Base-by-base conservation (phyloP, 2,888 invertebrate species). In the Terebella lapidaria region DNA sequence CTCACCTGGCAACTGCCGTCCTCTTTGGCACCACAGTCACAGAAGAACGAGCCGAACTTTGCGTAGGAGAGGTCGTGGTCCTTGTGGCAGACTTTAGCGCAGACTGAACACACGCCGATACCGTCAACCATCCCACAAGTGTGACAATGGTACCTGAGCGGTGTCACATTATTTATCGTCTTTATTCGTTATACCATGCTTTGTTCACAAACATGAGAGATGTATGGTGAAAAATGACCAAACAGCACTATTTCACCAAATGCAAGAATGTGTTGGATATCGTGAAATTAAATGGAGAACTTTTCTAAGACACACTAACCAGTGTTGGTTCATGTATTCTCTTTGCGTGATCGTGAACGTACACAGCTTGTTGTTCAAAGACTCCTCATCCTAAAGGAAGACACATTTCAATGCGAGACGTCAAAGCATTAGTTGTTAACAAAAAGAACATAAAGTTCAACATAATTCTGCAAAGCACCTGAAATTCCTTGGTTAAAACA, bases 81-180 rank as follows among this genome's bases (percentile, higher is more conserved):
- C 68, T 91, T 88, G 80, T 97, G 97, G 76, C 97, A 97, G 5
- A 97, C 97, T 58, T 93, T 86, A 0, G 96, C 97, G 83, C 99
- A 99, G 20, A 96, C 90, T 0, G 94, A 92, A 80, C 99, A 99
- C 28, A 97, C 96, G 0, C 99, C 99, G 1, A 95, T 94, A 4
- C 95, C 92, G 79, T 97, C 96, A 60, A 95, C 88, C 97, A 99
- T 97, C 79, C 91, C 90, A 81, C 97, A 97, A 0, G 96, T 95
- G 82, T 97, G 96, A 78, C 97, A 99, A 82, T 99, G 96, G 83
- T 97, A 99, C 95, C 95, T 79, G 59, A 2, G 59, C 58, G 15
- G 26, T 15, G 42, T 18, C n/a, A n/a, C n/a, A n/a, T n/a, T n/a
- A n/a, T n/a, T n/a, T n/a, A n/a, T n/a, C n/a, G n/a, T n/a, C n/a